phyloP scores from a whole-genome alignment of 1,140 invertebrate species.

The Trichomalopsis sarcophagae region DNA sequence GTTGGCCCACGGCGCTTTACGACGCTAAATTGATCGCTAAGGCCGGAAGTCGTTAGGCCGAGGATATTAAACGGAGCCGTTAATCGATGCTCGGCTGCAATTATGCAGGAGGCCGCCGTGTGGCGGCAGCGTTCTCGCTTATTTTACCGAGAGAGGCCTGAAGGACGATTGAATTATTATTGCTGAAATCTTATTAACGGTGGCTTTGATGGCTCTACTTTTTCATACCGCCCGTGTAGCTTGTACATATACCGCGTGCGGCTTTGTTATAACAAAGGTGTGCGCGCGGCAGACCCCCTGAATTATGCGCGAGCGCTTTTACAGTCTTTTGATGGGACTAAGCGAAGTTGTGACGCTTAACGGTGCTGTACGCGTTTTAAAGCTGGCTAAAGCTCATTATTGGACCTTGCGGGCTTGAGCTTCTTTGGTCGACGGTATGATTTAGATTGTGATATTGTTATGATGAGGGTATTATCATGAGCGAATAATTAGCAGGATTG shows the following conservation, averaged over 20 bases:
- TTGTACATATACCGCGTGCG: not conserved
- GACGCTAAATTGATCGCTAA: constrained; percentile 40
- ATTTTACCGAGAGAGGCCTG: not conserved
- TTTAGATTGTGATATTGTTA: not conserved
- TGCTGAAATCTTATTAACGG: constrained; percentile 32
- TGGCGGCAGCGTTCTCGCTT: not conserved
- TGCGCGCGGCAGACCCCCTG: not conserved
- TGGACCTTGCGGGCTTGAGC: not conserved
- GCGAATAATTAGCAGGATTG: not conserved
- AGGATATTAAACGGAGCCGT: constrained; percentile 44
- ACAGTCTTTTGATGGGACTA: not conserved
- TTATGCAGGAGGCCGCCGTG: not conserved
- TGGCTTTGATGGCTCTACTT: constrained; percentile 28
- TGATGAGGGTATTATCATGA: not conserved
- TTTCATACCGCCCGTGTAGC: not conserved
- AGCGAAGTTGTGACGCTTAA: not conserved
- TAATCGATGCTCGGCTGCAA: constrained; percentile 44
- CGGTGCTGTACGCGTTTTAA: not conserved
- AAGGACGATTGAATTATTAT: constrained; percentile 32
- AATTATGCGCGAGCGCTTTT: not conserved
- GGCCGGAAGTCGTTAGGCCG: constrained; percentile 46
- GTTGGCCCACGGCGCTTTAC: constrained; percentile 32
- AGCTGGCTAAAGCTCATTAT: not conserved
- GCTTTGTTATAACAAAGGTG: not conserved
- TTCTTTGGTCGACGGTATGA: not conserved